Base-by-base conservation (phyloP, 2,888 invertebrate genomes). In the Caenorhabditis zanzibari region DNA sequence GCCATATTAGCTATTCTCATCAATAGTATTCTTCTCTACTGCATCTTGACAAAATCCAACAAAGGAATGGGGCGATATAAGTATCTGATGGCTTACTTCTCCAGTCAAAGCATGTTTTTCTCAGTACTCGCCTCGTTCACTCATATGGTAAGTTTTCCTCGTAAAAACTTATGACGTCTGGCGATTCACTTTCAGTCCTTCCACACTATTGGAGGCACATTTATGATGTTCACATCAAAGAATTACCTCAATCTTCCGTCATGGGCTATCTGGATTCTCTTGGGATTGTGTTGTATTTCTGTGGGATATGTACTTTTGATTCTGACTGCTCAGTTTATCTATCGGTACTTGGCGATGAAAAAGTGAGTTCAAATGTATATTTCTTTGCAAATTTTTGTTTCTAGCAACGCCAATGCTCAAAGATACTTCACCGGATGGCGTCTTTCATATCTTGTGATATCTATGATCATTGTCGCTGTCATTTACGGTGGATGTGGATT, bases 221-320 rank as follows among this genome's bases (percentile, higher is more conserved):
- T 80, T 24, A 80, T 80, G 80, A 80, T 80, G 80, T 80, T 80
- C 47, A 80, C 80, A 3, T 7, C 28, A 4, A 66, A 16, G 14
- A 80, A 80, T 44, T 47, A 16, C 19, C 9, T 58, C 0, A 35
- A 80, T 41, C 47, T 80, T 2, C 80, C 80, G 2, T 9, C 72
- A 3, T 61, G 41, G 59, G 41, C 26, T 16, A 38, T 77, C n/a
- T 77, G 77, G 77, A 28, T 32, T 26, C 52, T 63, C 9, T 59
- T 77, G 14, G 77, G 69, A 56, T 12, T 44, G 1, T 80, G 80
- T 49, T 72, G 72, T 32, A 32, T 72, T n/a, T 80, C 63, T 19
- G 72, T 80, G 24, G 80, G 80, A 26, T 66, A 49, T 41, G 72
- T 72, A 3, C 66, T 80, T 10, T 28, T 80, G 12, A 58, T 47